Base-by-base conservation (phyloP, 1,140 invertebrate genomes). In the Drosophila sproati region DNA sequence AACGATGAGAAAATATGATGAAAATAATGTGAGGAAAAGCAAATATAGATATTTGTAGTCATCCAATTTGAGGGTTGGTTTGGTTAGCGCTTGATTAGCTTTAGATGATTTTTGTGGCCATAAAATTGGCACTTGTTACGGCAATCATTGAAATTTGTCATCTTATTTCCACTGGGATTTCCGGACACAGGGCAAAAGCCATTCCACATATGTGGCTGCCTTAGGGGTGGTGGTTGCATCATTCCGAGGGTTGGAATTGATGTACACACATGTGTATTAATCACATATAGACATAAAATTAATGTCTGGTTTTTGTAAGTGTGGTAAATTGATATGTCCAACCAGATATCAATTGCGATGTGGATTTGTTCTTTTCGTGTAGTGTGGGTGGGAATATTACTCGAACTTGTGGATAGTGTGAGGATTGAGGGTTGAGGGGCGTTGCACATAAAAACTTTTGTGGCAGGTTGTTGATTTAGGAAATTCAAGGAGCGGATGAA, bases 201-300 rank as follows among this genome's bases (percentile, higher is more conserved):
- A 32, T 62, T 70, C 35, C 50, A 47, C 61, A 59, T 34, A 48
- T 56, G 31, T 48, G 37, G 8, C 47, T 4, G 3, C 35, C 29
- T 6, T 6, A 20, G 37, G 79, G 76, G 56, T 70, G 39, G 60
- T 20, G 20, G 20, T 1, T 2, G 20, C 20, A 20, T 20, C 20
- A 57, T 61, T 50, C 37, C 63, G 63, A 35, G 63, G 73, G 62
- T 60, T 73, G 50, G 41, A 6, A 43, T 12, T 52, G 39, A 37
- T 37, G 5, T 12, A 7, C 10, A 3, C 2, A 43, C 51, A 31
- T 45, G 32, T 35, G 47, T 73, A 78, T 89, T 76, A 86, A 87
- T 86, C 81, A 89, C 80, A 85, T 78, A 89, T 61, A 78, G 85
- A 75, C 85, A 83, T 78, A 85, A 85, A 89, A 88, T 88, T 85